Evolutionary conservation across 2,113 vertebrate species (phyloP).

Genomic region (Pipra filicauda): DNA sequence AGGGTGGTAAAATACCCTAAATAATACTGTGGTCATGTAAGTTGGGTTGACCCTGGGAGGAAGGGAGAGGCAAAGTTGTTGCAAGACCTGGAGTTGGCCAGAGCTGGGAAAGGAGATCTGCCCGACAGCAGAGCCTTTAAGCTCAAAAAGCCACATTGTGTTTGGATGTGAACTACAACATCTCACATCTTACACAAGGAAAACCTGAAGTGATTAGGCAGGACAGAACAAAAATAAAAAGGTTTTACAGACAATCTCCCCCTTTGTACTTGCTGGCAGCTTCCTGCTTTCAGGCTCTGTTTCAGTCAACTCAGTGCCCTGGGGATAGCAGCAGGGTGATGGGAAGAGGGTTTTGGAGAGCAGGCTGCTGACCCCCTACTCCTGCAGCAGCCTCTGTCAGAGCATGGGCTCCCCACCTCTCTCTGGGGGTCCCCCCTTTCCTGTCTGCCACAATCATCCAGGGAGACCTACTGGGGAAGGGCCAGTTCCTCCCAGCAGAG

Average conservation of each 20-base stretch:
- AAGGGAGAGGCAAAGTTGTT: neutral
- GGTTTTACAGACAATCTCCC: neutral
- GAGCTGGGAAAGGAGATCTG: neutral
- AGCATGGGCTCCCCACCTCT: accelerated
- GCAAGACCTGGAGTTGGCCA: neutral
- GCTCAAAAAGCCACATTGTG: neutral
- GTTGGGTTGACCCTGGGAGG: neutral
- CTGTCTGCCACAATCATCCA: accelerated
- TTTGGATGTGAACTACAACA: neutral
- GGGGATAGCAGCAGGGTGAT: neutral
- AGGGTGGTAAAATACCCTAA: neutral
- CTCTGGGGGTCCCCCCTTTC: neutral
- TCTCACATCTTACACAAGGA: neutral
- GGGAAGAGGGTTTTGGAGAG: neutral
- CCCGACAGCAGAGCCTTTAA: neutral
- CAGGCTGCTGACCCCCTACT: accelerated
- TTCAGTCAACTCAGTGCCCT: neutral
- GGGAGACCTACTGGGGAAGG: neutral
- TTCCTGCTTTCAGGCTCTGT: conserved; percentile 8
- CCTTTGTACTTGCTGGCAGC: conserved; percentile 13
- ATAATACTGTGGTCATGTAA: neutral
- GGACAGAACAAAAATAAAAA: conserved; percentile 8
- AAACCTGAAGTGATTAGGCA: neutral
- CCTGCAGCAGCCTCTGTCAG: neutral
- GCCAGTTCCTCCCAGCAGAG: neutral